Percentiles rank a stretch among this genome's conserved stretches.
Conservation (phyloP, 1,140 invertebrate genomes). For the Euborellia annulipes region DNA sequence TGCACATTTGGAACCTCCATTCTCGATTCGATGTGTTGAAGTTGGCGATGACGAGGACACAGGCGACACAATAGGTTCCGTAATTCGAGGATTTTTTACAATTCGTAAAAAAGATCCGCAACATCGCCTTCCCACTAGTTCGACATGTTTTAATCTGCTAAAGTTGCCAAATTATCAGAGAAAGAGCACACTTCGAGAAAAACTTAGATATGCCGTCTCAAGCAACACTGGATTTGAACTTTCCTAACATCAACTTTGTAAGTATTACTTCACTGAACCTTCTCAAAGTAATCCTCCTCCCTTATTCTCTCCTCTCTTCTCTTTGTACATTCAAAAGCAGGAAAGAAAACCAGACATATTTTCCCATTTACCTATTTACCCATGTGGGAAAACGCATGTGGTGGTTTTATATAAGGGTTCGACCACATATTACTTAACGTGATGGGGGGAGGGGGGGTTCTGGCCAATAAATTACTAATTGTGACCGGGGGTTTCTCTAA, state of each 20-base stretch:
- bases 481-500: no score
- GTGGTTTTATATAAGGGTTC: no score
- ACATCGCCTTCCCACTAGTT: slow-evolving; percentile 90
- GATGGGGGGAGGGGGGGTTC: no score
- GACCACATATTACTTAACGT: no score
- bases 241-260: slow-evolving; percentile 42
- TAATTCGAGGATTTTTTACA: slow-evolving; percentile 95
- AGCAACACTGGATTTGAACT: slow-evolving; percentile 98
- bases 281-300: no score
- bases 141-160: slow-evolving; percentile 97
- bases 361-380: no score
- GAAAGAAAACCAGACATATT: no score
- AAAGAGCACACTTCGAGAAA: slow-evolving; percentile 85
- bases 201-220: slow-evolving; percentile 90
- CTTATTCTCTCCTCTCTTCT: no score
- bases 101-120: slow-evolving; percentile 91
- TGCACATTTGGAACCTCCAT: slow-evolving; percentile 92
- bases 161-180: slow-evolving; percentile 98
- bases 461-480: no score
- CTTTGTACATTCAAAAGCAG: no score
- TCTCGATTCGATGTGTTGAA: slow-evolving; percentile 98
- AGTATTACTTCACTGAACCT: no score
- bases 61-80: slow-evolving; percentile 88
- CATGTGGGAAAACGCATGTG: no score
- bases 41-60: slow-evolving; percentile 97